Evolutionary conservation across 2,113 vertebrate genomes (phyloP).

Genomic region (Microtus richardsoni): DNA sequence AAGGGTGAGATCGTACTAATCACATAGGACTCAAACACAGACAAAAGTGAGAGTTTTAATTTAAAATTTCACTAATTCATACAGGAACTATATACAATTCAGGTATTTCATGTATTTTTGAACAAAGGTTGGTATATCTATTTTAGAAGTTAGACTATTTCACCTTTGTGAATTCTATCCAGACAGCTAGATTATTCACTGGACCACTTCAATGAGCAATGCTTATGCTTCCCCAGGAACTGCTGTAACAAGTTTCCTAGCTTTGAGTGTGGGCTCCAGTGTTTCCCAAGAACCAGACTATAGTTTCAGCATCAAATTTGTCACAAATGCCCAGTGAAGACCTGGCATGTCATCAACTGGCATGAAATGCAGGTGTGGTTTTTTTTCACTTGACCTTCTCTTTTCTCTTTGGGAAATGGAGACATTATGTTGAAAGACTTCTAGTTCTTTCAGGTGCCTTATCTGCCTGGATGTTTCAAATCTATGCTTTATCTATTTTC

Average conservation of each 20-base stretch:
- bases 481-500: constrained; percentile 57
- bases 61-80: neutral
- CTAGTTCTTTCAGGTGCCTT: constrained; percentile 9
- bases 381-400: neutral
- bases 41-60: neutral
- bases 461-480: constrained; percentile 55
- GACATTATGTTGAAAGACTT: neutral
- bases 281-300: neutral
- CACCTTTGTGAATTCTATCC: neutral
- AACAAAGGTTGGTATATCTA: neutral
- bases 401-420: neutral
- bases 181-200: neutral
- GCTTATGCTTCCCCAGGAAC: neutral
- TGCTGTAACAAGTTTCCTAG: neutral
- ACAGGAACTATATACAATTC: neutral
- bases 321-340: neutral
- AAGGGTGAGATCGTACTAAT: constrained; percentile 10
- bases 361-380: neutral
- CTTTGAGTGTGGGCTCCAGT: neutral
- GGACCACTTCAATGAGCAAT: neutral
- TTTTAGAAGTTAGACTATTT: neutral
- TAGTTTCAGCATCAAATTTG: neutral
- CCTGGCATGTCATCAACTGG: neutral
- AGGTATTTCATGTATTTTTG: neutral
- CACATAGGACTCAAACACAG: neutral